Conservation (phyloP, 2,888 invertebrate species). For the Megalurothrips usitatus region DNA sequence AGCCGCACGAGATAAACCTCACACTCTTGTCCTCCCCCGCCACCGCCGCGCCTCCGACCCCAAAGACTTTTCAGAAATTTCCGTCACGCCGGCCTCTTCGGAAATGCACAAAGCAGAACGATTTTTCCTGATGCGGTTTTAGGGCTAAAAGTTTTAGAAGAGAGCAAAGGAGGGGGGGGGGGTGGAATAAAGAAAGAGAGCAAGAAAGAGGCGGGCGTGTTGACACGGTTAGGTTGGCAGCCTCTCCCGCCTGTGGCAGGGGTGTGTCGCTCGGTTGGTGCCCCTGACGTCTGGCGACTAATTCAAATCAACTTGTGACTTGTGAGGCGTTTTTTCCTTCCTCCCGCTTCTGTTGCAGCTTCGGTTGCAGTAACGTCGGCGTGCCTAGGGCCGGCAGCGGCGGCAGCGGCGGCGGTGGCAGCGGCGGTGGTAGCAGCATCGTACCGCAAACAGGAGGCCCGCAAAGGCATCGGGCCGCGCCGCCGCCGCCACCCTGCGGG, state of each 20-base stretch:
- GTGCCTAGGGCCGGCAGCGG: too few relatives aligned
- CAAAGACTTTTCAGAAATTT: too few relatives aligned
- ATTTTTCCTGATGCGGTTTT: too few relatives aligned
- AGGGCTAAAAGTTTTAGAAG: too few relatives aligned
- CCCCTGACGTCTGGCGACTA: neutral
- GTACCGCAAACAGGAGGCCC: too few relatives aligned
- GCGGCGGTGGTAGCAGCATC: too few relatives aligned
- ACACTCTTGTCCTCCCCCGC: neutral
- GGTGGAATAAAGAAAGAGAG: too few relatives aligned
- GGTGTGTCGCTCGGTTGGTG: neutral
- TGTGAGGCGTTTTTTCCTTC: neutral
- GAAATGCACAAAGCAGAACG: neutral
- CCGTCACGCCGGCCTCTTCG: neutral
- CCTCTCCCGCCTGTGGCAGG: neutral
- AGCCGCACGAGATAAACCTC: too few relatives aligned
- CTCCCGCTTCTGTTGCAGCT: neutral
- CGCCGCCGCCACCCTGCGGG: neutral
- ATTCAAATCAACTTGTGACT: neutral
- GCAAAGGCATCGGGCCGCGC: neutral
- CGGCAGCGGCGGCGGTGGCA: too few relatives aligned
- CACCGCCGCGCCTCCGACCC: neutral
- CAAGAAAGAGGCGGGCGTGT: neutral
- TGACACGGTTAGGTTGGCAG: conserved; percentile 2
- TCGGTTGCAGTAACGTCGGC: neutral
- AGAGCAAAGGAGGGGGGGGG: neutral